Base-by-base conservation (phyloP, 2,888 invertebrate species). In the Stenodera caucasica region DNA sequence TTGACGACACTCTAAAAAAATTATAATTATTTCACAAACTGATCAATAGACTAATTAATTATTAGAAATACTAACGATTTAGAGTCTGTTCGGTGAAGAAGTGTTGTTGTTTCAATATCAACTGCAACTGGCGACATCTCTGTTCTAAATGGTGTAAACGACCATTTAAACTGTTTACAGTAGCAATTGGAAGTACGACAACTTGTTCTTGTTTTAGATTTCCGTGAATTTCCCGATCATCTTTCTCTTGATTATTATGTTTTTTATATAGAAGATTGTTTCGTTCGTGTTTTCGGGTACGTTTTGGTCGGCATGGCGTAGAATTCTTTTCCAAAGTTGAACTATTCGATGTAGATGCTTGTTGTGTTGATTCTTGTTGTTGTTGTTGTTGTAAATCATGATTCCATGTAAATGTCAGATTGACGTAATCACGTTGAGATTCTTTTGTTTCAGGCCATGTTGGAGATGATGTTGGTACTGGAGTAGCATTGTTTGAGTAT, bases 101-200 rank as follows among this genome's bases (percentile, higher is more conserved):
- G 71, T 88, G 88, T 70, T 88, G 88, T 71, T 85, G 86, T 63
- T 86, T 84, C 61, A 88, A 80, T 54, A 85, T 84, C 65, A 84
- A 79, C 75, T 88, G 86, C 63, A 89, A 77, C 77, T 86, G 85
- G 66, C 85, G 82, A 75, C 87, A 86, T 64, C 85, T 83, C 68
- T 86, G 82, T 72, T 89, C 88, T 68, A 88, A 81, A 67, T 82
- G 81, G 60, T 77, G 75, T 53, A 77, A 72, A 58, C 78, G 71
- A 2, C 74, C 74, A 57, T 78, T 77, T 60, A 81, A 68, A 64
- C 75, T 77, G 56, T 79, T 78, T 30, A 78, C 69, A 11, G 74
- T 73, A 62, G 70, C 73, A 50, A 78, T 53, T 21, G 79, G 74
- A 35, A 79, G 61, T 18, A 73, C 67, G 32, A 78, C 68, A 33